A percentile compares a stretch with the other conserved stretches of the same genome.
phyloP scores from a whole-genome alignment of 2,797 vertebrate genomes.

The Neosilurus mollespiculum region DNA sequence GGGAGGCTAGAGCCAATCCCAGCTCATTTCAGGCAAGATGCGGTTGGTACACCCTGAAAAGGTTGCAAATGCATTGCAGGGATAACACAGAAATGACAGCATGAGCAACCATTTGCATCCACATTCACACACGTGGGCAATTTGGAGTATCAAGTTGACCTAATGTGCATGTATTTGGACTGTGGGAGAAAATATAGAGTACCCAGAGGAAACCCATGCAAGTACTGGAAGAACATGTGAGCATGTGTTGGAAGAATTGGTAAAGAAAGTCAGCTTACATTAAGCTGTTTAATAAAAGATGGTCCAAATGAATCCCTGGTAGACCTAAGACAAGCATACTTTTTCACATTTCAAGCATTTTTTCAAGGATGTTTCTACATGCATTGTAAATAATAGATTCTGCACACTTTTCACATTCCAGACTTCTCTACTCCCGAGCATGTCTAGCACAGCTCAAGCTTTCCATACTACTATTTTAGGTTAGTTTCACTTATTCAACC shows the following conservation, averaged over 20 bases:
- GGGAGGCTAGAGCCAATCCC: no score
- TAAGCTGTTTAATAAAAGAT: conserved; percentile 19
- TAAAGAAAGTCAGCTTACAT: background rate
- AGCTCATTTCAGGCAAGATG: no score
- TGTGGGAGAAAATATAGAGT: no score
- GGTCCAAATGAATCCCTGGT: background rate
- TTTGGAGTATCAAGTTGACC: no score
- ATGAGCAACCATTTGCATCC: no score
- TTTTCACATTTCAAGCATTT: background rate
- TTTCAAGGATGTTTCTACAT: conserved; percentile 10
- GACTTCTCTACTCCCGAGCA: background rate
- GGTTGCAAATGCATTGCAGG: no score
- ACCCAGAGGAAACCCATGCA: no score
- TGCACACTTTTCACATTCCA: background rate
- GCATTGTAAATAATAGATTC: conserved; percentile 10
- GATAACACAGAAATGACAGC: no score
- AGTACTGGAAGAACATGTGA: background rate
- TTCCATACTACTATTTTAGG: background rate
- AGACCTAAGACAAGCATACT: background rate
- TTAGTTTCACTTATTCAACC: background rate
- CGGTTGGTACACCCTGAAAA: no score
- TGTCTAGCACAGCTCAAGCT: background rate
- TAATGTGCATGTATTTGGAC: no score
- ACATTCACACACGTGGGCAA: no score
- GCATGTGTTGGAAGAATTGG: background rate